Evolutionary conservation across 2,797 vertebrate species (phyloP), one percentile per base, ranked within the genome.

Genomic region (Centroberyx gerrardi): DNA sequence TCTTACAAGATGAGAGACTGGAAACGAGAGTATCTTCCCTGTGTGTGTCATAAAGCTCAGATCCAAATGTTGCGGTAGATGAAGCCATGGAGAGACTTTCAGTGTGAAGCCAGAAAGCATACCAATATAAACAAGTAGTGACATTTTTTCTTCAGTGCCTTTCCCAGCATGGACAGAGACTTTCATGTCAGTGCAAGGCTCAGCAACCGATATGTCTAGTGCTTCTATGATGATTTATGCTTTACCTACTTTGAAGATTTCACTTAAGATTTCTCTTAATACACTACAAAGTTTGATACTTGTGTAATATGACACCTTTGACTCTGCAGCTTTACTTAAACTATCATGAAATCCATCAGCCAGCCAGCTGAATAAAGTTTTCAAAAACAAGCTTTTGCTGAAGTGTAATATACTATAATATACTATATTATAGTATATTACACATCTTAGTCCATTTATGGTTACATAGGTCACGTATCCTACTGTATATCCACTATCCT

Each of bases 151-250:
- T 79, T 85, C 62, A 69, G 67, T 84, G 83, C 72, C 78, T 82
- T 78, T 82, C 65, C 59, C 79, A 78, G 65, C 70, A 51, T 84
- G 79, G 72, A 88, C 86, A 29, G 75, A 78, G 71, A 78, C 86
- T 87, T 92, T 88, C 67, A 89, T 82, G 80, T 69, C 68, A 86
- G 83, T 80, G 73, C 73, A 76, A 79, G 72, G 86, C 87, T 83
- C 68, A 68, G 75, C 76, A 73, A 76, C 78, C 82, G 67, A 80
- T 76, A 62, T 27, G 64, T 83, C 82, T 67, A 28, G 62, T 74
- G 76, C 86, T 48, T 83, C 78, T 78, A 54, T 82, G 76, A 85
- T 87, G 85, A 89, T 90, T 92, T 89, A 86, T 87, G 84, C 87
- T 90, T 85, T 74, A 51, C 68, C 17, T 17, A 72, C 85, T 90